Evolutionary conservation across 2,888 invertebrate species (phyloP), one percentile per base, ranked within the genome.

Genomic region (Lasioglossum calceatum): DNA sequence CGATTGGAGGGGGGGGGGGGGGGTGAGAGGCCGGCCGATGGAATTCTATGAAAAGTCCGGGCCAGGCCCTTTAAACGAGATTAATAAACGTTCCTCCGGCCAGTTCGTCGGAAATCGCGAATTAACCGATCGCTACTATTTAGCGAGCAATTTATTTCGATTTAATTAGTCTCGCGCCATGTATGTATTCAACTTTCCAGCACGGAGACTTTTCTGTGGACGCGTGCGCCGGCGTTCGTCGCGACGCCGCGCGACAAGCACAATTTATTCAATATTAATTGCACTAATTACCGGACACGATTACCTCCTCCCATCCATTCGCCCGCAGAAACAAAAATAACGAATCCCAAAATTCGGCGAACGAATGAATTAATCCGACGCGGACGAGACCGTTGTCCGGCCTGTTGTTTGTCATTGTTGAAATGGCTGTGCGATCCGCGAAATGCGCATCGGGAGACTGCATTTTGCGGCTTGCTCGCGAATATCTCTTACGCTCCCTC

Each of bases 231-330:
- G 19, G 64, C 14, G 64, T 16, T 27, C 64, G 27, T 14, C 67
- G 32, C 23, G 67, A 19, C 32, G 2, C 14, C 7, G 19, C 36
- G 27, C 72, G 32, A 44, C 58, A 4, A 2, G 39, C 23, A 19
- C 44, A 85, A 85, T 85, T 84, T 73, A 50, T 77, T 84, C 73
- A 12, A 16, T 70, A 67, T 73, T 84, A 74, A 85, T 85, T 67
- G 67, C 44, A 32, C 73, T 84, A 79, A 85, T 79, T 79, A 79
- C 79, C 47, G 61, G 36, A 42, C 32, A 39, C n/a, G 67, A 78
- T 84, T 82, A 82, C 82, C 76, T n/a, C 19, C 2, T 39, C 12
- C 54, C 23, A 10, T 10, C 54, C n/a, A 10, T 54, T 54, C 23
- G 23, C 19, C 44, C 5, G 23, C 44, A 14, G 61, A 84, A 84